phyloP scores from a whole-genome alignment of 2,888 invertebrate genomes.

The Hipparchia sbordonii region DNA sequence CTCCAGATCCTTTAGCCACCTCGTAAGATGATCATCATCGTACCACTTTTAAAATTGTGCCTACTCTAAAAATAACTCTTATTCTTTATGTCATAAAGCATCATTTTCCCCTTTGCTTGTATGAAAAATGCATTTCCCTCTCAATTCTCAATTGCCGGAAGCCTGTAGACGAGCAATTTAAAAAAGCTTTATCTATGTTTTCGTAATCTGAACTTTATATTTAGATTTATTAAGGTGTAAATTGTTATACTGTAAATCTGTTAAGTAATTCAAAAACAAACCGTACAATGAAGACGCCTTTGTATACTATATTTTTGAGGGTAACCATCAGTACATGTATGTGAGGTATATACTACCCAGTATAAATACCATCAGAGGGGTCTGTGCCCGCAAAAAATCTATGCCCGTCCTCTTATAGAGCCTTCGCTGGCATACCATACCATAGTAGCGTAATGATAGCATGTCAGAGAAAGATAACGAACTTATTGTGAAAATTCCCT shows the following conservation, averaged over 20 bases:
- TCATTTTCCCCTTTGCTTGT: background rate
- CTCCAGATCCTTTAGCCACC: background rate
- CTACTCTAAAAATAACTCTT: background rate
- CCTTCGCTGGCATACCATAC: too few relatives aligned
- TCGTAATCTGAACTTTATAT: slow-evolving; percentile 20
- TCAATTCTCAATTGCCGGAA: slow-evolving; percentile 56
- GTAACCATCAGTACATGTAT: background rate
- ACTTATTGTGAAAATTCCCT: too few relatives aligned
- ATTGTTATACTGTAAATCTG: background rate
- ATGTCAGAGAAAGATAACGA: too few relatives aligned
- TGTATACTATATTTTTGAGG: slow-evolving; percentile 2
- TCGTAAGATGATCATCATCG: slow-evolving; percentile 11
- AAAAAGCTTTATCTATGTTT: slow-evolving; percentile 28
- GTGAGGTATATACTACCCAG: too few relatives aligned
- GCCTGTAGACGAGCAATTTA: slow-evolving; percentile 46
- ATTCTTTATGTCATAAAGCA: background rate
- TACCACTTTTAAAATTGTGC: slow-evolving; percentile 7
- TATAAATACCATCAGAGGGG: too few relatives aligned
- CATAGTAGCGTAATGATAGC: too few relatives aligned
- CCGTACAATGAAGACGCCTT: slow-evolving; percentile 5
- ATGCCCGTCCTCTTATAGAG: background rate
- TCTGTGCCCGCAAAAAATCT: background rate
- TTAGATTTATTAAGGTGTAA: background rate
- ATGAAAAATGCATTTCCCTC: slow-evolving; percentile 49
- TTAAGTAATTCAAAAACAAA: background rate